Percentiles rank a stretch among this genome's conserved stretches.
phyloP scores from a whole-genome alignment of 1,140 invertebrate genomes.

The Plodia interpunctella region DNA sequence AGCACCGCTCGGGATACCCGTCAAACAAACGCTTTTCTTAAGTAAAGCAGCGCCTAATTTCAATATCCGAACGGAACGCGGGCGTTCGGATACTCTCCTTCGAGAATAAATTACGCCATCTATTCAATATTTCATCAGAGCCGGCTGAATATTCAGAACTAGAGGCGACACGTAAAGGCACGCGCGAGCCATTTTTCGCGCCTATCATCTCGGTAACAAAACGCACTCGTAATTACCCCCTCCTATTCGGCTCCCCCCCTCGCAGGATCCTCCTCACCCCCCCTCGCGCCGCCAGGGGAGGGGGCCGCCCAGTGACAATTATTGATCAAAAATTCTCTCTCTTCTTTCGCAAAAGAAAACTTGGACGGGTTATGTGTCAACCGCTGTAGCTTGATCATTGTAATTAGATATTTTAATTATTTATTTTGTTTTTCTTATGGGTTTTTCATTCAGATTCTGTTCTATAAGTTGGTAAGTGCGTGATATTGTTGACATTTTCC shows the following conservation, averaged over 20 bases:
- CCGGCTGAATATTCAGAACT: conserved; percentile 74
- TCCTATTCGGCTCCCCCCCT: conserved; percentile 23
- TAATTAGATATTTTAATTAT: conserved; percentile 61
- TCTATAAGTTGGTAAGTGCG: no score
- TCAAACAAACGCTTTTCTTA: conserved; percentile 70
- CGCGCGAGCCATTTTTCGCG: conserved; percentile 75
- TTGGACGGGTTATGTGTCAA: conserved; percentile 75
- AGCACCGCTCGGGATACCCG: conserved; percentile 36
- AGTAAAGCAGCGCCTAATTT: conserved; percentile 71
- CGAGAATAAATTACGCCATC: conserved; percentile 71
- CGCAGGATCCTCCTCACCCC: conserved; percentile 29
- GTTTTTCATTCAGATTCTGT: background rate
- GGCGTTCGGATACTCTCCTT: conserved; percentile 64
- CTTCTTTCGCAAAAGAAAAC: conserved; percentile 77
- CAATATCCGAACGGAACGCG: conserved; percentile 68
- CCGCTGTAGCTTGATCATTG: conserved; percentile 62
- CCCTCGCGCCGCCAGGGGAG: conserved; percentile 26
- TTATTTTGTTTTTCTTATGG: conserved; percentile 17
- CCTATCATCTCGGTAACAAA: conserved; percentile 76
- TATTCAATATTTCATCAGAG: conserved; percentile 75
- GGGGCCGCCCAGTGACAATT: conserved; percentile 74
- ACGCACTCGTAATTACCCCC: conserved; percentile 75
- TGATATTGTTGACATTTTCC: no score
- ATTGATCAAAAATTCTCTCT: conserved; percentile 77
- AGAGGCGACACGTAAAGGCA: conserved; percentile 72